Conservation (phyloP, 2,113 vertebrate genomes). For the Syngnathoides biaculeatus region DNA sequence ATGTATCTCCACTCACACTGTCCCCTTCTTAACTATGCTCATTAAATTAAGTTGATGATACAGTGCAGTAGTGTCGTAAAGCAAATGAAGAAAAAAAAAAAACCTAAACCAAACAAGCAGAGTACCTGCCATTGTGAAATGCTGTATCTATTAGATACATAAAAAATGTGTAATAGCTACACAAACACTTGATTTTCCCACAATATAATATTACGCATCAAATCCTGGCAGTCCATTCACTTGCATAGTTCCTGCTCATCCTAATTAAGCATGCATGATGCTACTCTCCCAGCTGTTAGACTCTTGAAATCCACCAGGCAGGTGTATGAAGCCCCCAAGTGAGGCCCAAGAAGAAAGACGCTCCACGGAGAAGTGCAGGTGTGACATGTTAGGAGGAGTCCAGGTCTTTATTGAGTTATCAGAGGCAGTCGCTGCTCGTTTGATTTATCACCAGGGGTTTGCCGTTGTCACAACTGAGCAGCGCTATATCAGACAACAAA, state of each 20-base stretch:
- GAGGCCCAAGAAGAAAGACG: constrained; percentile 52
- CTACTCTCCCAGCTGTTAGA: constrained; percentile 64
- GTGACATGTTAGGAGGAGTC: constrained; percentile 74
- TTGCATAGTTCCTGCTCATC: constrained; percentile 56
- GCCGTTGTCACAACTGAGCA: constrained; percentile 58
- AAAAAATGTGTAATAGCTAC: not conserved
- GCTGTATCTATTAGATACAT: not conserved
- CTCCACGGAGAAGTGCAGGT: constrained; percentile 67
- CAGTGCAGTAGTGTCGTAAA: constrained; percentile 23
- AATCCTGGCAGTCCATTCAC: constrained; percentile 41
- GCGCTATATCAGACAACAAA: constrained; percentile 60
- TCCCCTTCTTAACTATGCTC: constrained; percentile 66
- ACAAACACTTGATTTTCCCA: not conserved
- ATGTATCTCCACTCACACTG: constrained; percentile 46
- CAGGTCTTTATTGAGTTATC: constrained; percentile 81
- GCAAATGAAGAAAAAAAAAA: not conserved
- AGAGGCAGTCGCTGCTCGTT: constrained; percentile 67
- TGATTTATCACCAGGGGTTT: constrained; percentile 75
- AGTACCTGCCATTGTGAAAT: not conserved
- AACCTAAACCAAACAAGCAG: not conserved
- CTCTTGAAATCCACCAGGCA: constrained; percentile 63
- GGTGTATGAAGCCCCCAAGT: constrained; percentile 68
- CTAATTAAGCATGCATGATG: constrained; percentile 74
- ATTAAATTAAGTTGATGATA: constrained; percentile 72
- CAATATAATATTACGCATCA: constrained; percentile 11